Conservation (phyloP, 2,888 invertebrate species). For the Harpagoxenus sublaevis region DNA sequence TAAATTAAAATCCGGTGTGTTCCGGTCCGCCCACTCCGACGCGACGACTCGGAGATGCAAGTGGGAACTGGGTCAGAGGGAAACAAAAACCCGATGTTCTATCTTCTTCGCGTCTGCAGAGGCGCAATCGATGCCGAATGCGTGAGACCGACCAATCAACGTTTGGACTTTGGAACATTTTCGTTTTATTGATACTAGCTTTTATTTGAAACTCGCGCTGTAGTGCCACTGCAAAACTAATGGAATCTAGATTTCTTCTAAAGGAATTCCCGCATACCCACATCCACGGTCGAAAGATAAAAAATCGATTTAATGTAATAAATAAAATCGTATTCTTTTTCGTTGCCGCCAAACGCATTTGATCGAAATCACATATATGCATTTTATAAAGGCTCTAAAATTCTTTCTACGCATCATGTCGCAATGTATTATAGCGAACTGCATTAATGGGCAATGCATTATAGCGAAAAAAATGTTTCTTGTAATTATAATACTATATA, state of each 20-base stretch:
- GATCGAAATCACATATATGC: background rate
- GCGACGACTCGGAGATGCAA: slow-evolving; percentile 46
- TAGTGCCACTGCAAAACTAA: slow-evolving; percentile 14
- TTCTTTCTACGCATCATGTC: no score
- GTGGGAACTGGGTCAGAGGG: slow-evolving; percentile 54
- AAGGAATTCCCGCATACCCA: background rate
- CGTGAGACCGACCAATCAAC: slow-evolving; percentile 29
- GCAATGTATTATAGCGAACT: no score
- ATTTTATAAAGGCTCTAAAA: background rate
- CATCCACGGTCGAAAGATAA: background rate
- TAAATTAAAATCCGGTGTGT: slow-evolving; percentile 62
- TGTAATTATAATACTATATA: no score
- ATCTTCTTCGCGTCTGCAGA: slow-evolving; percentile 27
- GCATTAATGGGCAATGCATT: no score
- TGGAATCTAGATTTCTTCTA: slow-evolving; percentile 20
- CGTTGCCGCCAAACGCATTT: background rate
- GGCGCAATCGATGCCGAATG: slow-evolving; percentile 39
- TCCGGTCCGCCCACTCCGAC: slow-evolving; percentile 54
- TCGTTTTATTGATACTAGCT: slow-evolving; percentile 26
- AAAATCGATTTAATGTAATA: background rate
- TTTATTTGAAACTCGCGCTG: slow-evolving; percentile 13
- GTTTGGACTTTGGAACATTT: background rate
- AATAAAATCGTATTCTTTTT: slow-evolving; percentile 4
- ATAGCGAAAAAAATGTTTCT: no score
- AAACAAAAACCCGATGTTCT: slow-evolving; percentile 35